Evolutionary conservation across 2,888 invertebrate genomes (phyloP), one percentile per base, ranked within the genome.

Genomic region (Trachelus iudaicus): DNA sequence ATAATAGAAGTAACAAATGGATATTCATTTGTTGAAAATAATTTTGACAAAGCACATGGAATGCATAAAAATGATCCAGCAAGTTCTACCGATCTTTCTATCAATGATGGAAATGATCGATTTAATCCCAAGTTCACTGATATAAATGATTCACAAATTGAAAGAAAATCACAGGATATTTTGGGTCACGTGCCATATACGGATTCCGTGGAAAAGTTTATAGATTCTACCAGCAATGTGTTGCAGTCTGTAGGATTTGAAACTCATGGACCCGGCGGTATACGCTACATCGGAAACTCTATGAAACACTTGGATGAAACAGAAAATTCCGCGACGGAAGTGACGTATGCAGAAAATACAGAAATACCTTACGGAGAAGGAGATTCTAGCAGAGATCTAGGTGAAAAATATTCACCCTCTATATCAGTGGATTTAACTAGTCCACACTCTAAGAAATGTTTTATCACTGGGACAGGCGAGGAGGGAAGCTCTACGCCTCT

Each of bases 1-100:
- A 80, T 82, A 31, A 75, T 73, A 37, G 81, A 81, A 75, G 77
- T 81, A 37, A 83, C 80, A 9, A 76, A 76, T 23, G 31, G 75
- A 1, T 82, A 81, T 68, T 81, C 79, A 15, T 40, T 40, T 40
- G 40, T 40, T 40, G 40, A 56, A 23, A 0, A 56, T 23, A 23
- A 56, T 56, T 56, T 23, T 23, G 56, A 56, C 9, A 56, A 56
- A 23, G 15, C 56, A 23, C 23, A 56, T 56, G 23, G 9, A 56
- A 23, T 56, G 23, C 23, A 56, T 56, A 56, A 9, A 23, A 23
- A 23, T 23, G 2, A 56, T 23, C 56, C 15, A 56, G 2, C 9
- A 56, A 23, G 23, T 23, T 23, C 6, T 1, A 9, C 6, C 9
- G 56, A 23, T 40, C 15, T 40, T 15, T 40, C 15, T 23, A 56